A percentile compares a stretch with the other conserved stretches of the same genome.
These are phyloP conservation scores for Trachelipus rathkii DNA, from an alignment of 1,140 invertebrate species.

Conservation along the genomic window DNA sequence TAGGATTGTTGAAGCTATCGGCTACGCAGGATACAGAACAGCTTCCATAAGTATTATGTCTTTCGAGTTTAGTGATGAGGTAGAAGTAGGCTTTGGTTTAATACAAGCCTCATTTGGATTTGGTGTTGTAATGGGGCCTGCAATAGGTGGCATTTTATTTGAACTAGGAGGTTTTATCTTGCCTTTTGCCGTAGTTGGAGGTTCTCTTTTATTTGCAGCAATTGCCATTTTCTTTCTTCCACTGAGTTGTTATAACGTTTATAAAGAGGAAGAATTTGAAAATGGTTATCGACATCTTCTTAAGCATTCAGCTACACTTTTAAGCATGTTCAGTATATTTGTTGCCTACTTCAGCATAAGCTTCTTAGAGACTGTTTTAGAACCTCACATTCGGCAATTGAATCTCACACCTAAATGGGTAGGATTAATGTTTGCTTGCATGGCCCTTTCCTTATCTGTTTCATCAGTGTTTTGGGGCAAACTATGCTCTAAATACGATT, in stretches of 20 bases:
- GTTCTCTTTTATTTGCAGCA: slow-evolving; percentile 44
- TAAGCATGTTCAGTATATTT: slow-evolving; percentile 65
- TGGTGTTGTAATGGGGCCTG: slow-evolving; percentile 42
- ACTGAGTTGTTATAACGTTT: slow-evolving; percentile 38
- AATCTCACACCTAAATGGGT: slow-evolving; percentile 66
- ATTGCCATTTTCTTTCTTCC: slow-evolving; percentile 41
- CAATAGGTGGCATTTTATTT: slow-evolving; percentile 47
- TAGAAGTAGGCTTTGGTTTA: slow-evolving; percentile 4
- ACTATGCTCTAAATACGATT: slow-evolving; percentile 65
- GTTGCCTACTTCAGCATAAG: slow-evolving; percentile 74
- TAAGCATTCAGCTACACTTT: slow-evolving; percentile 48
- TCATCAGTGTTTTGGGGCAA: slow-evolving; percentile 76
- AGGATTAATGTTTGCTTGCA: slow-evolving; percentile 81
- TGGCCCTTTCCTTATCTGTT: slow-evolving; percentile 75
- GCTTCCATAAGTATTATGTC: slow-evolving; percentile 21
- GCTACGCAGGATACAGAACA: slow-evolving; percentile 22
- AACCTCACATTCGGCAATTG: slow-evolving; percentile 73
- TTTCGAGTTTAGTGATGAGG: slow-evolving; percentile 20
- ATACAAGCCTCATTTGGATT: slow-evolving; percentile 20
- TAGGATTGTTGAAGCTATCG: slow-evolving; percentile 21
- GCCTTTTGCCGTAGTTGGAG: slow-evolving; percentile 48
- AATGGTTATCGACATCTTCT: slow-evolving; percentile 54
- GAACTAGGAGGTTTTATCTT: slow-evolving; percentile 48
- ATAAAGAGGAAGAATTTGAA: slow-evolving; percentile 53
- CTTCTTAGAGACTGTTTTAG: slow-evolving; percentile 73